phyloP scores from a whole-genome alignment of 2,797 vertebrate genomes.

The Rachycentron canadum region DNA sequence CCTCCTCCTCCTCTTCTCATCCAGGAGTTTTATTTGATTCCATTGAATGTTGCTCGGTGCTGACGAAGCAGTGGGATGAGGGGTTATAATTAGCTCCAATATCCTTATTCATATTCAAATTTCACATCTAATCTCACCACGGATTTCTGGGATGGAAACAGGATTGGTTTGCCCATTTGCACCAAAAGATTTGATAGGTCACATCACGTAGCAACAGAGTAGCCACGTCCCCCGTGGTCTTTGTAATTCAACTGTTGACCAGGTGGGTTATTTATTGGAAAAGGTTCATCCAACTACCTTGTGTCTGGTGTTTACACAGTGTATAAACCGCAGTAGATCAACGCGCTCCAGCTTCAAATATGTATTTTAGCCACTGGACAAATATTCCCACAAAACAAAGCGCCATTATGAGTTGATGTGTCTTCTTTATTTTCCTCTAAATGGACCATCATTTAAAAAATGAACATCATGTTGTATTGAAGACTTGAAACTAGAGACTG shows the following conservation, averaged over 20 bases:
- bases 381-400: too few species aligned
- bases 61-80: conserved; percentile 78
- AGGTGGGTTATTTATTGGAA: background rate
- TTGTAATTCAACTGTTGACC: conserved; percentile 28
- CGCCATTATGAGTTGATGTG: too few species aligned
- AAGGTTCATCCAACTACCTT: background rate
- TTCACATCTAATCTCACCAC: conserved; percentile 75
- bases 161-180: conserved; percentile 64
- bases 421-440: too few species aligned
- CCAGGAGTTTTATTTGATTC: conserved; percentile 49
- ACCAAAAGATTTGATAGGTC: conserved; percentile 65
- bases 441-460: too few species aligned
- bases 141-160: conserved; percentile 65
- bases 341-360: too few species aligned
- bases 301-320: too few species aligned
- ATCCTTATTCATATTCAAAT: conserved; percentile 82
- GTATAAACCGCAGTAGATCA: too few species aligned
- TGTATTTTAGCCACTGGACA: too few species aligned
- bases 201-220: conserved; percentile 66
- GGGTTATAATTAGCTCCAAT: conserved; percentile 82
- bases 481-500: too few species aligned
- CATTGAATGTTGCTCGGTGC: conserved; percentile 68
- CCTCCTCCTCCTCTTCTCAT: conserved; percentile 34
- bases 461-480: too few species aligned
- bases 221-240: conserved; percentile 35